Evolutionary conservation across 2,888 invertebrate genomes (phyloP).

Genomic region (Drosophila limbata): DNA sequence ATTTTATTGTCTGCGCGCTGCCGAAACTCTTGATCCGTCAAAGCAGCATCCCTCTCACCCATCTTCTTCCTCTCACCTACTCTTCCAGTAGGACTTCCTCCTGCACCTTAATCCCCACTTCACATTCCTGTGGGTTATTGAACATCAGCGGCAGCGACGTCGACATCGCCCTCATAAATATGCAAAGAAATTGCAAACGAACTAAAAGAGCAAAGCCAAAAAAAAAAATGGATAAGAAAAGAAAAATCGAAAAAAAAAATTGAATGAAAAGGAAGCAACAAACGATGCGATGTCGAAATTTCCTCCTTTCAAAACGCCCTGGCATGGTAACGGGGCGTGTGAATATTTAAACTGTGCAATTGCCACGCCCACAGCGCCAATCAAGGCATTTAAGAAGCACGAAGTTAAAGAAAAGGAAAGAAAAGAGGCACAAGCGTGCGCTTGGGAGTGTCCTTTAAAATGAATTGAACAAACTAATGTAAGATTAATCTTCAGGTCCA

Average conservation of each 20-base stretch:
- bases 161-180: conserved; percentile 68
- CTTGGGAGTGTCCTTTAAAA: conserved; percentile 13
- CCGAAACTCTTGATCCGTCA: conserved; percentile 58
- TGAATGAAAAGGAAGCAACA: conserved; percentile 26
- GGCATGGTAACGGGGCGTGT: conserved; percentile 27
- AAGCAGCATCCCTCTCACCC: conserved; percentile 13
- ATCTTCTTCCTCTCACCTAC: background rate
- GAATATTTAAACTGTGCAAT: conserved; percentile 55
- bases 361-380: conserved; percentile 60
- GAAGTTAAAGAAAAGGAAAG: background rate
- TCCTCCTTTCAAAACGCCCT: conserved; percentile 12
- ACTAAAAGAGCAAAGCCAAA: conserved; percentile 55
- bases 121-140: conserved; percentile 55
- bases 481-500: conserved; percentile 6
- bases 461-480: conserved; percentile 8
- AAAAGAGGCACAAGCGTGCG: background rate
- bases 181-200: conserved; percentile 75
- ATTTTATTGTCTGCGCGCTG: conserved; percentile 45
- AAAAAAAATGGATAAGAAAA: conserved; percentile 35
- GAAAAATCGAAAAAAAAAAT: conserved; percentile 1
- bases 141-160: conserved; percentile 32
- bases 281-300: conserved; percentile 42
- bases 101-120: conserved; percentile 2
- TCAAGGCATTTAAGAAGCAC: conserved; percentile 49
- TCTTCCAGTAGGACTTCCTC: background rate